These are phyloP conservation scores for Teinopalpus imperialis DNA, from an alignment of 2,888 invertebrate genomes.

Conservation along the genomic window DNA sequence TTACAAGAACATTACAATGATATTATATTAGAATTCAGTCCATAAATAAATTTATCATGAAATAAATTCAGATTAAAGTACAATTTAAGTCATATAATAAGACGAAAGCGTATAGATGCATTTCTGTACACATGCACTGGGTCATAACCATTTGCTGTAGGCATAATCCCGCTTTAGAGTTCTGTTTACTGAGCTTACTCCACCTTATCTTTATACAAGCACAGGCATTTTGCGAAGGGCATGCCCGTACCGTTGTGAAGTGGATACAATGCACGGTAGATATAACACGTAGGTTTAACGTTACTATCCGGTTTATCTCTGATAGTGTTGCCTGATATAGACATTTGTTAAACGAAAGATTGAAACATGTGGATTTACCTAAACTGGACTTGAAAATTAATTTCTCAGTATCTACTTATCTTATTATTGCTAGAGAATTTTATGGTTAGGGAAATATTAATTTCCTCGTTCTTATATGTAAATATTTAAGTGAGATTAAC, in stretches of 20 bases:
- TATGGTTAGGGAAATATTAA: too few relatives aligned
- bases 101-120: slow-evolving; percentile 1
- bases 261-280: slow-evolving; percentile 19
- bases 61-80: not conserved
- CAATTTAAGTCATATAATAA: slow-evolving; percentile 7
- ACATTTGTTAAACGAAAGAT: slow-evolving; percentile 4
- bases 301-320: slow-evolving; percentile 3
- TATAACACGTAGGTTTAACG: slow-evolving; percentile 14
- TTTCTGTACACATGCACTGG: not conserved
- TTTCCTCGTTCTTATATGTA: too few relatives aligned
- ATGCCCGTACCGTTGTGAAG: slow-evolving; percentile 18
- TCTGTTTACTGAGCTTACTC: slow-evolving; percentile 7
- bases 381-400: too few relatives aligned
- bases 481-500: too few relatives aligned
- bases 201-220: slow-evolving; percentile 6
- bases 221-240: slow-evolving; percentile 14
- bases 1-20: too few relatives aligned
- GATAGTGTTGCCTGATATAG: slow-evolving; percentile 1
- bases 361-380: too few relatives aligned
- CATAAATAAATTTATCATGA: too few relatives aligned
- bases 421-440: too few relatives aligned
- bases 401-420: too few relatives aligned
- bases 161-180: slow-evolving; percentile 18
- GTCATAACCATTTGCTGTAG: slow-evolving; percentile 12
- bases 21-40: too few relatives aligned